A percentile compares a stretch with the other conserved stretches of the same genome.
These are phyloP conservation scores for Agonopterix arenella DNA, from an alignment of 2,888 invertebrate genomes.

Conservation along the genomic window DNA sequence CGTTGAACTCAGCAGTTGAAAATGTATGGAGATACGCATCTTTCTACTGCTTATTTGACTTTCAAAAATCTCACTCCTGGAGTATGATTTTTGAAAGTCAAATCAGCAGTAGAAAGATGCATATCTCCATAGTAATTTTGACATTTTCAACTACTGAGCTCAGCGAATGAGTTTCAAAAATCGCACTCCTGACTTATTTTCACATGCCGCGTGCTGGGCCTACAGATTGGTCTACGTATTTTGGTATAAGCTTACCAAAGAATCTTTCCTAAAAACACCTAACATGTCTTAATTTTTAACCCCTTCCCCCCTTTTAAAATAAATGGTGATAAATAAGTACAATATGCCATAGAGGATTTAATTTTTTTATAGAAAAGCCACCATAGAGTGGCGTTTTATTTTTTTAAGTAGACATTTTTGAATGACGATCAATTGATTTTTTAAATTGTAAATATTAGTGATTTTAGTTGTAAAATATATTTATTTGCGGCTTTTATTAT, in stretches of 20 bases:
- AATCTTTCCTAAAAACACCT: slow-evolving; percentile 24
- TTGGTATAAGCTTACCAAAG: slow-evolving; percentile 38
- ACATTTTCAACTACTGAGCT: no score
- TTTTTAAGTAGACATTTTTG: slow-evolving; percentile 28
- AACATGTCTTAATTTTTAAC: slow-evolving; percentile 20
- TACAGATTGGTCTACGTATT: no score
- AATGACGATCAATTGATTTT: slow-evolving; percentile 2
- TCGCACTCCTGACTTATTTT: no score
- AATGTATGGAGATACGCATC: no score
- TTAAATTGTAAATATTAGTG: slow-evolving; percentile 20
- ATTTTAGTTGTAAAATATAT: slow-evolving; percentile 12
- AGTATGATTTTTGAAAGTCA: no score
- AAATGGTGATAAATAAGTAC: slow-evolving; percentile 53
- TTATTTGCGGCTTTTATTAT: slow-evolving; percentile 15
- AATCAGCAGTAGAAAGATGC: no score
- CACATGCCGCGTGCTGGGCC: no score
- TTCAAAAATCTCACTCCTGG: no score
- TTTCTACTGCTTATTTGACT: no score
- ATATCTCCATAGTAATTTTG: no score
- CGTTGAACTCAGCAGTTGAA: no score
- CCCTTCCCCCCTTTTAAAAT: slow-evolving; percentile 1
- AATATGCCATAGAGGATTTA: slow-evolving; percentile 45
- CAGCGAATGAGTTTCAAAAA: no score
- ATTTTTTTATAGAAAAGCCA: slow-evolving; percentile 27
- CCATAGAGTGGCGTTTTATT: slow-evolving; percentile 26